Conservation (phyloP, 2,113 vertebrate species). For the Oryzias celebensis region DNA sequence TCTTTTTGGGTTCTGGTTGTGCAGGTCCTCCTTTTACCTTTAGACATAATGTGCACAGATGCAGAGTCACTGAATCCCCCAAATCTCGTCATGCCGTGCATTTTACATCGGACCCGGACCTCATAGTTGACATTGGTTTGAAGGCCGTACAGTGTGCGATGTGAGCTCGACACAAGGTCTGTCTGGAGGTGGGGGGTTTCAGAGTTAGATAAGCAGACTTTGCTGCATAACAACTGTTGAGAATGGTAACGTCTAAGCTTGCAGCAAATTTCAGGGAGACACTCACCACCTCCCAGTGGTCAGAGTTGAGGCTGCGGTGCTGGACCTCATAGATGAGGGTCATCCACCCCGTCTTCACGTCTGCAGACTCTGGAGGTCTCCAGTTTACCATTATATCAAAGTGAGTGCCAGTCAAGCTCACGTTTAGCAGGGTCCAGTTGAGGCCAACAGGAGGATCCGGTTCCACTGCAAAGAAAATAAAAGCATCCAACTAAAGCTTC, state of each 20-base stretch:
- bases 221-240: no score
- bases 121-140: slow-evolving; percentile 83
- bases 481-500: not conserved
- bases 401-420: slow-evolving; percentile 76
- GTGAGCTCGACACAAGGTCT: slow-evolving; percentile 70
- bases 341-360: slow-evolving; percentile 88
- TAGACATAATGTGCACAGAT: slow-evolving; percentile 68
- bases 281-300: slow-evolving; percentile 60
- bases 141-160: slow-evolving; percentile 83
- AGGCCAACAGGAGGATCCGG: slow-evolving; percentile 86
- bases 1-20: no score
- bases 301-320: slow-evolving; percentile 72
- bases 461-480: slow-evolving; percentile 74
- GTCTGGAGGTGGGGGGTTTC: slow-evolving; percentile 63
- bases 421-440: slow-evolving; percentile 89
- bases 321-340: slow-evolving; percentile 87
- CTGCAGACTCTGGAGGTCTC: slow-evolving; percentile 85
- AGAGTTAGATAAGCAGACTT: no score
- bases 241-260: not conserved
- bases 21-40: slow-evolving; percentile 55
- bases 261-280: not conserved
- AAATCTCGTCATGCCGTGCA: slow-evolving; percentile 77
- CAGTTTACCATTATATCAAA: slow-evolving; percentile 87
- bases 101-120: slow-evolving; percentile 84
- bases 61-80: slow-evolving; percentile 88